phyloP scores from a whole-genome alignment of 2,113 vertebrate species.

The Epinephelus moara region DNA sequence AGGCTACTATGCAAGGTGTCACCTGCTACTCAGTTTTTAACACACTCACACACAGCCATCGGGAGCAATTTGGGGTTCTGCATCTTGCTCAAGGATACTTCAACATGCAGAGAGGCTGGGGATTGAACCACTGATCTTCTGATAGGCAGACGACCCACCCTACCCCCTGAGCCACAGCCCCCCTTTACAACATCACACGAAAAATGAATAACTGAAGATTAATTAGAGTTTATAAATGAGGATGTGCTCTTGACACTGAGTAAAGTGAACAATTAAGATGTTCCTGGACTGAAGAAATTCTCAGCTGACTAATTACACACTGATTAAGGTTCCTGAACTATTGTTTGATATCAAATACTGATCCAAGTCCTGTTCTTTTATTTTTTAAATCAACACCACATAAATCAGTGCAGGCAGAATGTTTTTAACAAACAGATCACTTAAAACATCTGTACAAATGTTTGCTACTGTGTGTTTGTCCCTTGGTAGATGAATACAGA shows the following conservation, averaged over 20 bases:
- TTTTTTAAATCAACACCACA: not conserved
- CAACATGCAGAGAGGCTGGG: too few species aligned
- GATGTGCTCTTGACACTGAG: not conserved
- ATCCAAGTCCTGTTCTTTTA: not conserved
- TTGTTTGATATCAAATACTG: not conserved
- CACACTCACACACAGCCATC: too few species aligned
- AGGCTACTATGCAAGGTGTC: too few species aligned
- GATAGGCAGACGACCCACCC: too few species aligned
- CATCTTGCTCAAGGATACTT: too few species aligned
- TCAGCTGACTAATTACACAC: not conserved
- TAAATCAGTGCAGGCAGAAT: not conserved
- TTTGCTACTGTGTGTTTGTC: not conserved
- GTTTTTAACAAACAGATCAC: not conserved
- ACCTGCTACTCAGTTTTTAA: too few species aligned
- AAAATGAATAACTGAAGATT: not conserved
- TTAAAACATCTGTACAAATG: not conserved
- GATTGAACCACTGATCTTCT: too few species aligned
- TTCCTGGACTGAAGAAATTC: not conserved
- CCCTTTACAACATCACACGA: not conserved
- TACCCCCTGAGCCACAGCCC: too few species aligned
- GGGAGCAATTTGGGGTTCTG: too few species aligned
- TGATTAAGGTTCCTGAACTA: not conserved
- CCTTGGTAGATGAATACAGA: not conserved
- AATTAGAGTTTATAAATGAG: not conserved
- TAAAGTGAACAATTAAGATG: not conserved